Percentiles rank a stretch among this genome's conserved stretches.
Conservation (phyloP, 2,113 vertebrate genomes). For the Muntiacus muntjak region DNA sequence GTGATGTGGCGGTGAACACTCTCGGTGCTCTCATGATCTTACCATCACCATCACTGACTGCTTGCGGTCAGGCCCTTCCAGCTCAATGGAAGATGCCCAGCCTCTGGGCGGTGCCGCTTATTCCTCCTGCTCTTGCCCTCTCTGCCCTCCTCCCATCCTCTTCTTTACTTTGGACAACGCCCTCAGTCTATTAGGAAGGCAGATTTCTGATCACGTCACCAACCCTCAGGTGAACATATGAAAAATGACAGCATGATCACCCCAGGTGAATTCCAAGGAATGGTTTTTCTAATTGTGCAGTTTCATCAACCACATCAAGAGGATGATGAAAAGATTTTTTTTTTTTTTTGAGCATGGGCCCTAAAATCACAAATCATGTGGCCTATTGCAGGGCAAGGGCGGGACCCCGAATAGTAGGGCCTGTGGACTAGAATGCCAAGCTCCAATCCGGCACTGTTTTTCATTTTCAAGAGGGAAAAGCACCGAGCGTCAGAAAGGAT, state of each 20-base stretch:
- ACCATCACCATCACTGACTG: background rate
- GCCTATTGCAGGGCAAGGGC: background rate
- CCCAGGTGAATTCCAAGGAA: background rate
- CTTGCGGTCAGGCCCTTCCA: background rate
- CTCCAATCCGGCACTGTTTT: background rate
- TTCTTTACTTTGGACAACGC: background rate
- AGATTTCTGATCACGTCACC: background rate
- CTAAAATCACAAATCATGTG: background rate
- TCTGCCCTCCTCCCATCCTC: background rate
- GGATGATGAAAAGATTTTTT: background rate
- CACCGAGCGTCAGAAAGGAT: background rate
- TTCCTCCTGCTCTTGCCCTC: background rate
- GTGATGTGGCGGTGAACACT: fast-evolving
- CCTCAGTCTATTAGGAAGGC: background rate
- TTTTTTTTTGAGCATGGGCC: background rate
- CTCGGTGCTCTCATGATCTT: background rate
- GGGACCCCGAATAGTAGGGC: background rate
- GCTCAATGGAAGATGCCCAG: background rate
- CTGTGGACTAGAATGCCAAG: background rate
- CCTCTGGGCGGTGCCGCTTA: background rate
- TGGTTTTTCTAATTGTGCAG: background rate
- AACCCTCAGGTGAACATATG: background rate
- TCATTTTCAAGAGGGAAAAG: background rate
- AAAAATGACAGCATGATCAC: background rate
- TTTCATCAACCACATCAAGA: background rate